Evolutionary conservation across 2,797 vertebrate genomes (phyloP).

Genomic region (Girardinus metallicus): DNA sequence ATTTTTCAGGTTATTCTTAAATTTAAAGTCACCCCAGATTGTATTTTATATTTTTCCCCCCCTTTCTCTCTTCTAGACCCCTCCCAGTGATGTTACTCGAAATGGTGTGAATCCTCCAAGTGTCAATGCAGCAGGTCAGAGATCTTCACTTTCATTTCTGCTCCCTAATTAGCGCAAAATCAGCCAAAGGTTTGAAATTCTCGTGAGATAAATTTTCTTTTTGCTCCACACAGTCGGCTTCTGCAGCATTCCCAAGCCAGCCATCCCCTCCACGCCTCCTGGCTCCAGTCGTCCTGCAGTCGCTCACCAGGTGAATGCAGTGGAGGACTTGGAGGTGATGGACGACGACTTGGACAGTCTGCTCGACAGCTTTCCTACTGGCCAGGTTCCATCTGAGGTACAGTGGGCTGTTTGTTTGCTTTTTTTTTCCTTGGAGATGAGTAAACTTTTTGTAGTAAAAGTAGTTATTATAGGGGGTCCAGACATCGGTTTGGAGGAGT

Average conservation of each 20-base stretch:
- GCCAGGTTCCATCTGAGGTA: constrained; percentile 53
- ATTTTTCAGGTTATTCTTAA: not conserved
- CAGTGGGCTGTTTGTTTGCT: not conserved
- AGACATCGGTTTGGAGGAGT: too few species aligned
- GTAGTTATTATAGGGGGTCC: not conserved
- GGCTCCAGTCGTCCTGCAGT: constrained; percentile 50
- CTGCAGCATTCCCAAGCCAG: constrained; percentile 28
- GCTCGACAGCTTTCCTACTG: constrained; percentile 81
- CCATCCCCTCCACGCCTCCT: constrained; percentile 48
- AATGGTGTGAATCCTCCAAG: constrained; percentile 82
- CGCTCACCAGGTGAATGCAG: constrained; percentile 66
- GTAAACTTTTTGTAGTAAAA: not conserved
- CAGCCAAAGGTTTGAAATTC: not conserved
- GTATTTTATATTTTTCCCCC: not conserved
- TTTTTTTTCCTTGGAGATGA: not conserved
- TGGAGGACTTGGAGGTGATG: constrained; percentile 87
- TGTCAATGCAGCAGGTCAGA: constrained; percentile 84
- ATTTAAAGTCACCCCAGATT: not conserved
- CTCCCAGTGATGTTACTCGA: constrained; percentile 40
- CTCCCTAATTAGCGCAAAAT: not conserved
- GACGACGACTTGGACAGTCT: constrained; percentile 92
- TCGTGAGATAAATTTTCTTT: not conserved
- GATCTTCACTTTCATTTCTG: not conserved
- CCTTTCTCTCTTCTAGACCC: constrained; percentile 68
- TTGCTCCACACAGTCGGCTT: constrained; percentile 41